phyloP scores from a whole-genome alignment of 1,140 invertebrate species.

The Ylistrum balloti region DNA sequence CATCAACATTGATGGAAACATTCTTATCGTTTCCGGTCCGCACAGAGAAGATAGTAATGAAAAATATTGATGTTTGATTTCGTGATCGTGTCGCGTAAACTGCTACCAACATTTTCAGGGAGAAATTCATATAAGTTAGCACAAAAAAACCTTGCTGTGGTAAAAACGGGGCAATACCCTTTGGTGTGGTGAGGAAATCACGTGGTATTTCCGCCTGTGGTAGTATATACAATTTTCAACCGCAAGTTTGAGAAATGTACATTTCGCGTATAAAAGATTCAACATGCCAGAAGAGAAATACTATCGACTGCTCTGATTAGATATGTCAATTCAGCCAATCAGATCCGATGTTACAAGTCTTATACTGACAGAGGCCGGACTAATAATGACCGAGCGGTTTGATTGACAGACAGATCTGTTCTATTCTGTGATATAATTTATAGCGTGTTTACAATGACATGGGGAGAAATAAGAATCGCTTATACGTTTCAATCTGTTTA shows the following conservation, averaged over 20 bases:
- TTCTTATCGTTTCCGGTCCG: slow-evolving; percentile 16
- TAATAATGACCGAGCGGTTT: not conserved
- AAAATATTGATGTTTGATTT: slow-evolving; percentile 29
- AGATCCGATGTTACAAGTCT: not conserved
- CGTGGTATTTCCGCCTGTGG: slow-evolving; percentile 9
- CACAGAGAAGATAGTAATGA: not conserved
- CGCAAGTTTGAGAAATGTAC: no score
- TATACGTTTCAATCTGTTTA: slow-evolving; percentile 35
- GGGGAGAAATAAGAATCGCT: slow-evolving; percentile 27
- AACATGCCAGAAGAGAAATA: no score
- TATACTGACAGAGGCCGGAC: not conserved
- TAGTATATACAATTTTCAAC: not conserved
- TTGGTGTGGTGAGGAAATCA: not conserved
- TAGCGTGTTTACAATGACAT: slow-evolving; percentile 28
- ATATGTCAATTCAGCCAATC: not conserved
- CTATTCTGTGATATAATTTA: slow-evolving; percentile 5
- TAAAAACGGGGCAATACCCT: no score
- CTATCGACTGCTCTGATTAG: not conserved
- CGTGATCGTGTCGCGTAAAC: not conserved
- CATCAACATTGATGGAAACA: not conserved
- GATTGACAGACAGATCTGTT: not conserved
- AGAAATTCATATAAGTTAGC: not conserved
- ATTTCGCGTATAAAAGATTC: no score
- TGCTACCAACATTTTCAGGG: not conserved
- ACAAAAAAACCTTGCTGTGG: no score